A percentile compares a stretch with the other conserved stretches of the same genome.
phyloP scores from a whole-genome alignment of 2,888 invertebrate species.

The Orchesella flavescens region DNA sequence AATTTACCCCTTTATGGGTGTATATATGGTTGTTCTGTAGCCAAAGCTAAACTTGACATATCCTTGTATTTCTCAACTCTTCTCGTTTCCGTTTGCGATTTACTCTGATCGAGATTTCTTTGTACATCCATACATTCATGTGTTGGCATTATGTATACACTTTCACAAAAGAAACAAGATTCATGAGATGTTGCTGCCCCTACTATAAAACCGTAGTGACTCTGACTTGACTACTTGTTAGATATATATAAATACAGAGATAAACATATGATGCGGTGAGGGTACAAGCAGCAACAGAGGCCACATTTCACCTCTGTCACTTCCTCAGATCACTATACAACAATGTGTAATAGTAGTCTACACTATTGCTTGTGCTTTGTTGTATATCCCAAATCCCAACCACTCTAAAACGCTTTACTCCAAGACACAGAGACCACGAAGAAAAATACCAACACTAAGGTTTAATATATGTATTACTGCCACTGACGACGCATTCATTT shows the following conservation, averaged over 20 bases:
- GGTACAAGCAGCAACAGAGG: slow-evolving; percentile 30
- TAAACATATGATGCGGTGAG: slow-evolving; percentile 48
- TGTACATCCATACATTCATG: too few species aligned
- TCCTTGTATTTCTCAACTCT: slow-evolving; percentile 15
- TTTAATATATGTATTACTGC: slow-evolving; percentile 59
- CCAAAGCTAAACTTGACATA: slow-evolving; percentile 23
- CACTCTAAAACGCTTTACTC: too few species aligned
- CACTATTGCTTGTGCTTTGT: slow-evolving; percentile 9
- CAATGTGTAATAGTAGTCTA: neutral
- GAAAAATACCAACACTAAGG: too few species aligned
- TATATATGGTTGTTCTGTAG: neutral
- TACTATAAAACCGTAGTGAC: too few species aligned
- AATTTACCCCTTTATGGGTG: slow-evolving; percentile 42
- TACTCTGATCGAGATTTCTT: neutral
- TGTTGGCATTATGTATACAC: too few species aligned
- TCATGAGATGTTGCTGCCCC: slow-evolving; percentile 49
- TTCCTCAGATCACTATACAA: neutral
- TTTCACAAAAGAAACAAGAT: slow-evolving; percentile 23
- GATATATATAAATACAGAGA: slow-evolving; percentile 10
- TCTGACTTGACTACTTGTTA: slow-evolving; percentile 13
- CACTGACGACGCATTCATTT: slow-evolving; percentile 70
- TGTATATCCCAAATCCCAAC: too few species aligned
- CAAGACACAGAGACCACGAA: too few species aligned
- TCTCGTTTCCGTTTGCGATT: slow-evolving; percentile 43
- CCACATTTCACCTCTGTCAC: slow-evolving; percentile 59